Conservation (phyloP, 2,888 invertebrate species). For the Spisula subtruncata region DNA sequence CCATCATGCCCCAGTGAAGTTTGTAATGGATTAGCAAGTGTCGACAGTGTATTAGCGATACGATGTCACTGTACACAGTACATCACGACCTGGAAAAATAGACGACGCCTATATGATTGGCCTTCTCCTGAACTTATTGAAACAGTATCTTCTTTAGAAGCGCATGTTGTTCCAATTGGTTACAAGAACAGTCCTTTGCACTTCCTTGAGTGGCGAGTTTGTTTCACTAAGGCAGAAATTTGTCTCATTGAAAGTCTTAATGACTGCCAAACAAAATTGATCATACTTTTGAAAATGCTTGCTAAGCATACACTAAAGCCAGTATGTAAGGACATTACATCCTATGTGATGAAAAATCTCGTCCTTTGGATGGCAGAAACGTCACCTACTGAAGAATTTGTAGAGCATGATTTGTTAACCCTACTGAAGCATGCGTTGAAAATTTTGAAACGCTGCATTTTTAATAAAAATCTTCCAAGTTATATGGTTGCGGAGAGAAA, state of each 20-base stretch:
- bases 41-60: neutral
- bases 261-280: slow-evolving; percentile 6
- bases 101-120: neutral
- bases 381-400: neutral
- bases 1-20: neutral
- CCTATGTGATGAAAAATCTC: slow-evolving; percentile 27
- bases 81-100: neutral
- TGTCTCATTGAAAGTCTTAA: slow-evolving; percentile 5
- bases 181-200: neutral
- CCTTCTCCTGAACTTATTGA: slow-evolving; percentile 11
- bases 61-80: neutral
- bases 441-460: neutral
- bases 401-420: neutral
- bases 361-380: slow-evolving; percentile 28
- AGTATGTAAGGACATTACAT: slow-evolving; percentile 12
- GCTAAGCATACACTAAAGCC: neutral
- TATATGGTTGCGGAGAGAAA: slow-evolving; percentile 23
- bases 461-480: neutral
- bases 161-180: slow-evolving; percentile 14
- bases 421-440: neutral
- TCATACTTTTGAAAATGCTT: slow-evolving; percentile 2
- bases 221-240: neutral
- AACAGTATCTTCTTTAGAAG: neutral
- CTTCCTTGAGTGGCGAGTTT: slow-evolving; percentile 26
- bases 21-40: no score